Percentiles rank a stretch among this genome's conserved stretches.
These are phyloP conservation scores for Drosophila siamana DNA, from an alignment of 2,888 invertebrate species.

Conservation along the genomic window DNA sequence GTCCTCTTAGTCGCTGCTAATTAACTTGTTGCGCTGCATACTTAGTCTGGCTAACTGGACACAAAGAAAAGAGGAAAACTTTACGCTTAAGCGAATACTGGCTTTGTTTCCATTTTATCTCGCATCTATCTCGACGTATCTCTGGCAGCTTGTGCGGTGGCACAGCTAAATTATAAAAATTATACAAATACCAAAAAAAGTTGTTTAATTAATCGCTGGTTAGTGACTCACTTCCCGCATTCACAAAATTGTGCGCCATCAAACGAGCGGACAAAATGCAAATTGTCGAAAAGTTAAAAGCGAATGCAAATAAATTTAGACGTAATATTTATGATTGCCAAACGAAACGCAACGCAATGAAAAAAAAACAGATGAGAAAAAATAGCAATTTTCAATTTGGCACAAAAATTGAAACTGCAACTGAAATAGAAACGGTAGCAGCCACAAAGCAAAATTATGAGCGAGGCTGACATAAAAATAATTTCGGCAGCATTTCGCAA, in stretches of 20 bases:
- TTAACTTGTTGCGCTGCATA: slow-evolving; percentile 79
- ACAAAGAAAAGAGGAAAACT: slow-evolving; percentile 39
- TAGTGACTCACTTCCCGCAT: slow-evolving; percentile 48
- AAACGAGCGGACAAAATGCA: slow-evolving; percentile 44
- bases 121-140: slow-evolving; percentile 19
- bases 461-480: slow-evolving; percentile 50
- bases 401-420: slow-evolving; percentile 68
- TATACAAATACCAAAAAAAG: slow-evolving; percentile 73
- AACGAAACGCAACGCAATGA: no score
- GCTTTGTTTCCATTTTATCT: slow-evolving; percentile 17
- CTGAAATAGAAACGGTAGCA: slow-evolving; percentile 15
- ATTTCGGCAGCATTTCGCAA: slow-evolving; percentile 64
- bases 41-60: slow-evolving; percentile 58
- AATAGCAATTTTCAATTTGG: slow-evolving; percentile 62
- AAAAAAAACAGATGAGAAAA: no score
- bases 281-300: slow-evolving; percentile 54
- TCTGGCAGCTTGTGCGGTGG: slow-evolving; percentile 40
- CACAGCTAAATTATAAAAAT: slow-evolving; percentile 73
- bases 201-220: slow-evolving; percentile 76
- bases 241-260: slow-evolving; percentile 62
- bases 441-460: background rate
- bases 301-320: slow-evolving; percentile 67
- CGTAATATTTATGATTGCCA: slow-evolving; percentile 54
- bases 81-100: slow-evolving; percentile 59
- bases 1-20: slow-evolving; percentile 63